Percentiles rank a stretch among this genome's conserved stretches.
Evolutionary conservation across 2,797 vertebrate genomes (phyloP).

Genomic region (Telmatherina bonti): DNA sequence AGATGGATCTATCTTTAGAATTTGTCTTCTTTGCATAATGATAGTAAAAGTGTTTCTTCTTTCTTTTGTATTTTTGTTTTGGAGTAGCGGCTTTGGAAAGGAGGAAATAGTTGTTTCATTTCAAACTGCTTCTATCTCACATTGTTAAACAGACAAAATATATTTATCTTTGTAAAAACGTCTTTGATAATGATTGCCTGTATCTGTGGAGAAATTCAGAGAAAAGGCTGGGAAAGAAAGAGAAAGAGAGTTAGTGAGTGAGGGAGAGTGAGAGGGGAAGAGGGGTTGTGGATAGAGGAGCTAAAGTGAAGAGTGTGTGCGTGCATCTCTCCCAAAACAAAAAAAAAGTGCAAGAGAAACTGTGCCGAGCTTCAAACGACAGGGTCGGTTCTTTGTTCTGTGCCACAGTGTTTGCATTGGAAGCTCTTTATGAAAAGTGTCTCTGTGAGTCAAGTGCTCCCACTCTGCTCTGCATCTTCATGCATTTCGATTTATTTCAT

Average conservation of each 20-base stretch:
- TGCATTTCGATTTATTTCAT: slow-evolving; percentile 53
- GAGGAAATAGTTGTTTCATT: not conserved
- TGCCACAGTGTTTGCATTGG: slow-evolving; percentile 50
- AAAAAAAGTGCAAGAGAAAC: slow-evolving; percentile 25
- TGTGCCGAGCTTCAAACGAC: slow-evolving; percentile 62
- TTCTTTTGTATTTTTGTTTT: slow-evolving; percentile 20
- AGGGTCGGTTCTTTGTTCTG: slow-evolving; percentile 63
- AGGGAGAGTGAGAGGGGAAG: not conserved
- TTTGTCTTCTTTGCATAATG: not conserved
- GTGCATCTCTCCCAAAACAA: slow-evolving; percentile 25
- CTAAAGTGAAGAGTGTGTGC: not conserved
- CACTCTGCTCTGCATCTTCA: slow-evolving; percentile 49
- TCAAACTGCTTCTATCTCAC: not conserved
- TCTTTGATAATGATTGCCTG: slow-evolving; percentile 15
- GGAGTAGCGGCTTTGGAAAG: not conserved
- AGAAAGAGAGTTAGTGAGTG: not conserved
- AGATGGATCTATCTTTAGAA: not conserved
- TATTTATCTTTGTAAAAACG: not conserved
- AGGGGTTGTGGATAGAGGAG: not conserved
- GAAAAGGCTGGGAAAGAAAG: slow-evolving; percentile 19
- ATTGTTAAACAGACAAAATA: not conserved
- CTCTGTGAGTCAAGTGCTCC: slow-evolving; percentile 62
- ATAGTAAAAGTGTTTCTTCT: slow-evolving; percentile 14
- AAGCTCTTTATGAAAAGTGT: slow-evolving; percentile 65
- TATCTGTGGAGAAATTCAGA: slow-evolving; percentile 17